phyloP scores from a whole-genome alignment of 2,113 vertebrate species.

The Triplophysa siluroides region DNA sequence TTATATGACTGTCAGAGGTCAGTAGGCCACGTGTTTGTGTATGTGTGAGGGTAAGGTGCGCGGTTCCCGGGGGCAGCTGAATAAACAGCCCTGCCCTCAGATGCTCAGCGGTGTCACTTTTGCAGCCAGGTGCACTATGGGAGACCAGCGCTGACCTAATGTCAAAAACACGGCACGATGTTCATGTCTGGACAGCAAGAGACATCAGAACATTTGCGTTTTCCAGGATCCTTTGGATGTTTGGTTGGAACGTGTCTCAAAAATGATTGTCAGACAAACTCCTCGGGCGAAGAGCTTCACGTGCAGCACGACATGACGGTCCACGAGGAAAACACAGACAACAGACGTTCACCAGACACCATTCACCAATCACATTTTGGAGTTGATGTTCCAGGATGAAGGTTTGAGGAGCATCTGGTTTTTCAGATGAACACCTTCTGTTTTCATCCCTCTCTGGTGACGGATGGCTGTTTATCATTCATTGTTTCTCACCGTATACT shows the following conservation, averaged over 20 bases:
- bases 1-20: constrained; percentile 46
- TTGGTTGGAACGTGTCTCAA: constrained; percentile 3
- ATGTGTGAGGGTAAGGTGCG: constrained; percentile 63
- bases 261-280: background rate
- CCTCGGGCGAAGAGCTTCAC: background rate
- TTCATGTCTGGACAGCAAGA: background rate
- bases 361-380: background rate
- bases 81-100: constrained; percentile 63
- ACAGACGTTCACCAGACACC: constrained; percentile 12
- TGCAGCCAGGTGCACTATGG: constrained; percentile 48
- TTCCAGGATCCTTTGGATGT: background rate
- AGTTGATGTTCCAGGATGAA: constrained; percentile 19
- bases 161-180: constrained; percentile 3
- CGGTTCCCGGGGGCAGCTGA: constrained; percentile 72
- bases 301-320: background rate
- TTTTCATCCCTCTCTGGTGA: constrained; percentile 29
- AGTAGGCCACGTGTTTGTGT: constrained; percentile 18
- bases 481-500: constrained; percentile 54
- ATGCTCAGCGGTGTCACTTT: constrained; percentile 36
- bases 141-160: constrained; percentile 23
- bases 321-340: background rate
- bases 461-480: constrained; percentile 52
- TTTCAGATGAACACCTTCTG: background rate
- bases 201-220: background rate
- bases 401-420: constrained; percentile 24